phyloP scores from a whole-genome alignment of 1,140 invertebrate species.

The Carcinoscorpius rotundicauda region DNA sequence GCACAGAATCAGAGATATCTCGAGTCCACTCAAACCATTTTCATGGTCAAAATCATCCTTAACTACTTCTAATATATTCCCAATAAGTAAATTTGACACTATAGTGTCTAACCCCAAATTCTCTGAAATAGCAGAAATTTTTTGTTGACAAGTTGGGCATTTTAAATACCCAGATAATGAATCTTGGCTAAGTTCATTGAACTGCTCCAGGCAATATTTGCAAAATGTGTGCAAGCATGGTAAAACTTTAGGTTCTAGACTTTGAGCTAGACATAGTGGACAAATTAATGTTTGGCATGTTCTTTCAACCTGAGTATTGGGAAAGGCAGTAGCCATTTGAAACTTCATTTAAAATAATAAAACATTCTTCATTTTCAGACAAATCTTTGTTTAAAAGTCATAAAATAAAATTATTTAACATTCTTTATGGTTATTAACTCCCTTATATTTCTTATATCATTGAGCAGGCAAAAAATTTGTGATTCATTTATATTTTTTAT shows the following conservation, averaged over 20 bases:
- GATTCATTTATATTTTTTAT: no score
- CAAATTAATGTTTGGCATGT: constrained; percentile 20
- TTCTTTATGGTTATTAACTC: no score
- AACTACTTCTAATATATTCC: constrained; percentile 31
- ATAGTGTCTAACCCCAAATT: constrained; percentile 28
- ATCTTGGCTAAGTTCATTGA: constrained; percentile 2
- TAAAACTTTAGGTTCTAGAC: constrained; percentile 35
- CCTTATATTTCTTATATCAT: no score
- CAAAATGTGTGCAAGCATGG: constrained; percentile 41
- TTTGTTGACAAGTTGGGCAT: constrained; percentile 32
- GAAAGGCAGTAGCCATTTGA: neutral
- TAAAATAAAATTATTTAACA: no score
- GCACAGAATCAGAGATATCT: constrained; percentile 26
- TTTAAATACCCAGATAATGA: constrained; percentile 24
- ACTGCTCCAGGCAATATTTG: constrained; percentile 33
- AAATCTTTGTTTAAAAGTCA: no score
- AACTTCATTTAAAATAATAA: no score
- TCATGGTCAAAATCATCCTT: constrained; percentile 15
- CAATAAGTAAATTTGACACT: constrained; percentile 30
- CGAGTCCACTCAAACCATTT: constrained; percentile 4
- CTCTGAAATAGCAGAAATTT: constrained; percentile 21
- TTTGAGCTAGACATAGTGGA: constrained; percentile 31
- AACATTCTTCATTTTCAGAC: no score
- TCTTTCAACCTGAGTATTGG: no score
- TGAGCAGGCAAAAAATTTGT: no score